phyloP scores from a whole-genome alignment of 2,888 invertebrate genomes.

The Thera britannica region DNA sequence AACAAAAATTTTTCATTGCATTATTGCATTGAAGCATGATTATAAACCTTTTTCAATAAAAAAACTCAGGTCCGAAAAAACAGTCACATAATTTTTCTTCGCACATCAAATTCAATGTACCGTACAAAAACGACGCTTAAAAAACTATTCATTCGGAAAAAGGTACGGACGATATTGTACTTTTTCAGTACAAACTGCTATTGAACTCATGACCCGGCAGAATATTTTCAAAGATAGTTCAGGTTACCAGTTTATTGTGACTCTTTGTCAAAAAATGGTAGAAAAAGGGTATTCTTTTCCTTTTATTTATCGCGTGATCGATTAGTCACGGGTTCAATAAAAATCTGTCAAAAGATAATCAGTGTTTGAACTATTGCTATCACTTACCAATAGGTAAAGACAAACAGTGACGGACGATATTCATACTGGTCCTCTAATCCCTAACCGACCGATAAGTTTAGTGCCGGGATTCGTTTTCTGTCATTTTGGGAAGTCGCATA shows the following conservation, averaged over 20 bases:
- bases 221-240: constrained; percentile 36
- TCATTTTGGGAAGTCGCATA: too few relatives aligned
- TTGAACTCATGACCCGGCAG: constrained; percentile 9
- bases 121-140: constrained; percentile 48
- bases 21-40: constrained; percentile 17
- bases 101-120: constrained; percentile 43
- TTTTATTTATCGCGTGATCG: not conserved
- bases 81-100: constrained; percentile 41
- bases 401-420: too few relatives aligned
- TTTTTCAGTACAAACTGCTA: constrained; percentile 37
- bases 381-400: too few relatives aligned
- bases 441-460: too few relatives aligned
- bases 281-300: not conserved
- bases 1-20: too few relatives aligned
- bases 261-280: constrained; percentile 3
- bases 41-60: constrained; percentile 24
- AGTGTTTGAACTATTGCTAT: too few relatives aligned
- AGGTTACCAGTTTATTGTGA: constrained; percentile 30
- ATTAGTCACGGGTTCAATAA: not conserved
- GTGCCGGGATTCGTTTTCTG: too few relatives aligned
- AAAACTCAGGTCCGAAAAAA: constrained; percentile 31
- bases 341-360: too few relatives aligned
- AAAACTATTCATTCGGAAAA: constrained; percentile 56
- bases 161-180: constrained; percentile 50
- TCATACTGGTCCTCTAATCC: too few relatives aligned